These are phyloP conservation scores for Ephialtes manifestator DNA, from an alignment of 2,888 invertebrate genomes.

Conservation along the genomic window DNA sequence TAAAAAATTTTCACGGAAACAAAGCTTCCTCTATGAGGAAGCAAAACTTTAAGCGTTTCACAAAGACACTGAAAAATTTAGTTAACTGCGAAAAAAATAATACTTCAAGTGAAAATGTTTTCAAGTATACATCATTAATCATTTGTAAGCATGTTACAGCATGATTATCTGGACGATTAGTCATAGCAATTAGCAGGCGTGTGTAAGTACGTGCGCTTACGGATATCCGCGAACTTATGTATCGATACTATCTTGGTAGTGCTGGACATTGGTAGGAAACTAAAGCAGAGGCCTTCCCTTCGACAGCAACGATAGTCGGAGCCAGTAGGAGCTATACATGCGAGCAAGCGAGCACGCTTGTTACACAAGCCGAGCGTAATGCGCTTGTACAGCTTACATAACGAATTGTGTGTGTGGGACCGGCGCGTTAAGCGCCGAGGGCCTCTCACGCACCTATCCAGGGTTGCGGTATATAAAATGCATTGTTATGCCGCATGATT, in stretches of 20 bases:
- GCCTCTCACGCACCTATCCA: conserved; percentile 30
- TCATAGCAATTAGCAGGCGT: conserved; percentile 4
- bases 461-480: not conserved
- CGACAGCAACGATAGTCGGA: not conserved
- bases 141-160: no score
- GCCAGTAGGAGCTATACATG: conserved; percentile 1
- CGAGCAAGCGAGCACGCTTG: not conserved
- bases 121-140: no score
- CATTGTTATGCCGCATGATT: not conserved
- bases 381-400: conserved; percentile 52
- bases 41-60: no score
- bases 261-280: conserved; percentile 16
- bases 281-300: conserved; percentile 34
- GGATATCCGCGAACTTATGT: conserved; percentile 6
- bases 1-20: no score
- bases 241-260: conserved; percentile 10
- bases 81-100: no score
- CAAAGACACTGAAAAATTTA: no score
- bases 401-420: conserved; percentile 46
- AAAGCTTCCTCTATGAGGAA: no score
- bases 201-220: not conserved
- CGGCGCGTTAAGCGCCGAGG: conserved; percentile 24
- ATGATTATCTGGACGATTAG: not conserved
- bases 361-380: conserved; percentile 48
- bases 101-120: no score